phyloP scores from a whole-genome alignment of 2,797 vertebrate species.

The Rhinogobio ventralis region DNA sequence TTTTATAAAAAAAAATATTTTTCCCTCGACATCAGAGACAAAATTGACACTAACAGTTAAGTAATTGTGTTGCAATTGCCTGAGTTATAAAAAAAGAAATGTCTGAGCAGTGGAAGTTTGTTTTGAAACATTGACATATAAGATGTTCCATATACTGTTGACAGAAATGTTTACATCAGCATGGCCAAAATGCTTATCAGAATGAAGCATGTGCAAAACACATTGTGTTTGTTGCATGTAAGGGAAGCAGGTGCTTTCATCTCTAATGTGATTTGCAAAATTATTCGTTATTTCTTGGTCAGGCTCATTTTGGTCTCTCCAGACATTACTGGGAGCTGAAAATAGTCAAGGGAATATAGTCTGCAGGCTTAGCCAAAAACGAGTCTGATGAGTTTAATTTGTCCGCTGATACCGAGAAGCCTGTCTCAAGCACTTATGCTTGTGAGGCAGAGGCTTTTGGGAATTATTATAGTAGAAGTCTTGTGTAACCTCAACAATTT shows the following conservation, averaged over 20 bases:
- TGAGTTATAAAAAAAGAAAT: background rate
- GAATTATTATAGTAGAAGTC: conserved; percentile 3
- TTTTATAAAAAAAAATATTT: too few species aligned
- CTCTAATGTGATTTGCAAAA: background rate
- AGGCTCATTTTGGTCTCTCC: background rate
- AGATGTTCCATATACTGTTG: background rate
- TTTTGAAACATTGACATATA: conserved; percentile 6
- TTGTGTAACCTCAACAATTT: conserved; percentile 3
- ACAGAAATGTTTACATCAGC: background rate
- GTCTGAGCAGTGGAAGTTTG: background rate
- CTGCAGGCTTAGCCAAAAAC: conserved; percentile 8
- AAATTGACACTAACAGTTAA: background rate
- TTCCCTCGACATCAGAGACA: background rate
- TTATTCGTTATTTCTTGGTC: conserved; percentile 21
- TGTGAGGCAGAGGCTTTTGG: background rate
- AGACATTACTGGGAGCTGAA: conserved; percentile 14
- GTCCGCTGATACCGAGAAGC: conserved; percentile 3
- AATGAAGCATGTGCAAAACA: background rate
- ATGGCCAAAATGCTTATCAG: background rate
- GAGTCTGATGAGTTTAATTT: conserved; percentile 36
- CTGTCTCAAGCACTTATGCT: conserved; percentile 15
- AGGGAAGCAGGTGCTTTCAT: conserved; percentile 9
- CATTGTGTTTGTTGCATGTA: background rate
- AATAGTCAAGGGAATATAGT: conserved; percentile 24
- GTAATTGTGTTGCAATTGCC: background rate